Evolutionary conservation across 2,888 invertebrate genomes (phyloP), one percentile per base, ranked within the genome.

Genomic region (Choristoneura rosaceana): DNA sequence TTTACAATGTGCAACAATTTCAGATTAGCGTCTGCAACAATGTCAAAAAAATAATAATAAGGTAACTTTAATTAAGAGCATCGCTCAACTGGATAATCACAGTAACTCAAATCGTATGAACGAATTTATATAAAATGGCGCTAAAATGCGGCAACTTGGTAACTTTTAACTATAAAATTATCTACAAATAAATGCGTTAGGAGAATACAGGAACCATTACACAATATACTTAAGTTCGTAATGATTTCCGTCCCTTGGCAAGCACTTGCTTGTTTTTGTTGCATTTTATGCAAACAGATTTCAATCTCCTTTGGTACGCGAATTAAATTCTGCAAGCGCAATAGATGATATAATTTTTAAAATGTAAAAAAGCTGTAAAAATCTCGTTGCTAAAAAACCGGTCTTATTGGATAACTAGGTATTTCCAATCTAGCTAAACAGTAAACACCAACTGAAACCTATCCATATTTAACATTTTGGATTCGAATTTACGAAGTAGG

Each of bases 401-500:
- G n/a, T 47, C n/a, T 47, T 47, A n/a, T 1, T 47, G 47, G 47
- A n/a, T n/a, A 74, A 62, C 75, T 25, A 25, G 25, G 74, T 74
- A 78, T 76, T 76, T 76, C 67, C 73, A 55, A 55, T 47, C 71
- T 71, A 17, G 34, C 14, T 47, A 47, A 47, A n/a, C n/a, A 47
- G 38, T 38, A 38, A 38, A 38, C 38, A 38, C 38, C n/a, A n/a
- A 47, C 1, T 47, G n/a, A 7, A 47, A 47, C 47, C 47, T 47
- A 47, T n/a, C 14, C 47, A 15, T n/a, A 38, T 38, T 38, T 38
- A 47, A n/a, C n/a, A 17, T 17, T 15, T 52, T 52, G 17, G 12
- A 55, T 55, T 5, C 55, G 12, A 17, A 25, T 8, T 9, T 17
- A 52, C n/a, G 2, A 15, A 14, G 0, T 25, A 25, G 25, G 33